Evolutionary conservation across 2,797 vertebrate genomes (phyloP).

Genomic region (Otolemur crassicaudatus): DNA sequence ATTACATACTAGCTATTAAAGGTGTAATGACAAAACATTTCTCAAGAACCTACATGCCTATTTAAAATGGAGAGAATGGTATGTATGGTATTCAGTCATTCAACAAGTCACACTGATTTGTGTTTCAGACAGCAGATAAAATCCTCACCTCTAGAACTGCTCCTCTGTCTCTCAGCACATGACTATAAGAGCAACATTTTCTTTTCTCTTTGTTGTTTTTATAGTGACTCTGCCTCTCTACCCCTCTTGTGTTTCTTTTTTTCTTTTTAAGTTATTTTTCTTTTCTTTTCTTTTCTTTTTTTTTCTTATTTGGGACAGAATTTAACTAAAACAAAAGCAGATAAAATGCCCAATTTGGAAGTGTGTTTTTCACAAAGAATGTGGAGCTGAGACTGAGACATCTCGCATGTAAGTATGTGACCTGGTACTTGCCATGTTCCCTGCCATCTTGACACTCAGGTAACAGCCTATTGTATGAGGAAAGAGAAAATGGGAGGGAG

Average conservation of each 20-base stretch:
- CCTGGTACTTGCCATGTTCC: neutral
- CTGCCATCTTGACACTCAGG: too few species aligned
- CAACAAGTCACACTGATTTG: neutral
- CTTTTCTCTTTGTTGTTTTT: neutral
- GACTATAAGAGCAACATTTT: neutral
- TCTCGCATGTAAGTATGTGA: neutral
- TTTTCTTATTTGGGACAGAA: neutral
- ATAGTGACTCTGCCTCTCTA: neutral
- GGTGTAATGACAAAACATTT: neutral
- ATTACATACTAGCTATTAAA: neutral
- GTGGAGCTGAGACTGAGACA: neutral
- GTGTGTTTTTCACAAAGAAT: neutral
- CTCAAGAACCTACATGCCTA: neutral
- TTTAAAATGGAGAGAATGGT: neutral
- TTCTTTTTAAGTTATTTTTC: neutral
- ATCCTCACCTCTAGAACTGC: neutral
- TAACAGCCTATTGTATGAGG: accelerated
- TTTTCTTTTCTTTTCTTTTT: neutral
- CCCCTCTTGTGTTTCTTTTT: too few species aligned
- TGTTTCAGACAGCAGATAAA: neutral
- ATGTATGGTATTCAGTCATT: neutral
- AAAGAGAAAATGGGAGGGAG: neutral
- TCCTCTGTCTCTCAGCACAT: neutral
- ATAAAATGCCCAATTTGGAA: neutral
- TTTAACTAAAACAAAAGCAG: neutral